Evolutionary conservation across 2,888 invertebrate genomes (phyloP).

Genomic region (Eubasilissa splendida): DNA sequence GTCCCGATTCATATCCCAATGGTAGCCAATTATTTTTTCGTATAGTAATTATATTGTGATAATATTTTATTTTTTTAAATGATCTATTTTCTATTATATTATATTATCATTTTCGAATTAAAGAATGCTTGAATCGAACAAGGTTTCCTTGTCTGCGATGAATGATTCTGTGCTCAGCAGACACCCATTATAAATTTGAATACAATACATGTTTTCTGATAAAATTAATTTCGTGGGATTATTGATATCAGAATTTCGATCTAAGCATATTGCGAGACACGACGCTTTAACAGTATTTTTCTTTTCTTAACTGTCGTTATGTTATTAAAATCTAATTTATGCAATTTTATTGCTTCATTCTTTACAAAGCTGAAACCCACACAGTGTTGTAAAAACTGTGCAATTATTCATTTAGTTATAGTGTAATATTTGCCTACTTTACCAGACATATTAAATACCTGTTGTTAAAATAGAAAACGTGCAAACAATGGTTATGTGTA

Average conservation of each 20-base stretch:
- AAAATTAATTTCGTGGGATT: constrained; percentile 47
- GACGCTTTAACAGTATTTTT: constrained; percentile 2
- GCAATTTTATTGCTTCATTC: constrained; percentile 36
- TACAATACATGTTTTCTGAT: constrained; percentile 41
- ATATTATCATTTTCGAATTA: background rate
- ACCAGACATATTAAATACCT: no score
- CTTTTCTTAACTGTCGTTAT: constrained; percentile 7
- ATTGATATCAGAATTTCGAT: constrained; percentile 43
- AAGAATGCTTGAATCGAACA: background rate
- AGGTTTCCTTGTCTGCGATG: background rate
- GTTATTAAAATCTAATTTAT: constrained; percentile 31
- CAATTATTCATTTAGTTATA: constrained; percentile 32
- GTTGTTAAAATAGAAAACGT: no score
- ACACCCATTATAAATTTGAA: constrained; percentile 35
- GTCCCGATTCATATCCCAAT: no score
- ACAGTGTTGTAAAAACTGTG: constrained; percentile 7
- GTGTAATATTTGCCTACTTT: no score
- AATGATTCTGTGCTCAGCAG: background rate
- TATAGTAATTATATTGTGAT: no score
- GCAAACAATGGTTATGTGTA: no score
- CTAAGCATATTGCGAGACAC: constrained; percentile 18
- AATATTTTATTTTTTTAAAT: no score
- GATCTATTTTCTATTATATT: no score
- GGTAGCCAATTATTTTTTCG: no score
- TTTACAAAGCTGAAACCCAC: background rate